Base-by-base conservation (phyloP, 2,888 invertebrate genomes). In the Drosophila engyochracea region DNA sequence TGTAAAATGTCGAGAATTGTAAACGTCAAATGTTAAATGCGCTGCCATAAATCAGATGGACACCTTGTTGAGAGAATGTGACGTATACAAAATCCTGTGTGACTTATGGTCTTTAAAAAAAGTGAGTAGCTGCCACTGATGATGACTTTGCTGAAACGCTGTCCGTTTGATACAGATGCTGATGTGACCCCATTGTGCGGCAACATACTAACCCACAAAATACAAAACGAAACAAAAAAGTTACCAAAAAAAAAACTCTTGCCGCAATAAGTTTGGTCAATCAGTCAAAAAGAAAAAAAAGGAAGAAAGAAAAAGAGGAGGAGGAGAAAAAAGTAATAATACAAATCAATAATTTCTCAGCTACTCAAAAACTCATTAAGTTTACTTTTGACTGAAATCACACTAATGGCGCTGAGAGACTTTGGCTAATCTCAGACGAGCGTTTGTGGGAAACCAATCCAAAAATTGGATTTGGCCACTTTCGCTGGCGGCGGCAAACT, bases 301-400 rank as follows among this genome's bases (percentile, higher is more conserved):
- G 61, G 51, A 49, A 44, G 16, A 25, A 25, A 47, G 25, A 47
- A 47, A 16, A 9, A 16, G 47, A 25, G 25, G 25, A 25, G 9
- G 16, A 2, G 44, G n/a, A 25, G n/a, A 6, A 41, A 25, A 25
- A 25, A 4, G 9, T 25, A 47, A 64, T 65, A 59, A 62, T 55
- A 58, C 69, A 64, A 76, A 85, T 85, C 89, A 85, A 88, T 85
- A 88, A 80, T 77, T 88, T 85, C 74, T 73, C 69, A 81, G 87
- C 87, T 78, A 80, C 81, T 87, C 85, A 83, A 87, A 84, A 83
- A 73, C 71, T 81, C 87, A 87, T 87, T 87, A 87, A 51, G 66
- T 76, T 63, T 54, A 63, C 70, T 76, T 82, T 65, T 68, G 58
- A 58, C 72, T 41, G 72, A 62, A 77, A 60, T 81, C 57, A 25